Evolutionary conservation across 2,888 invertebrate species (phyloP).

Genomic region (Gandaritis pyraliata): DNA sequence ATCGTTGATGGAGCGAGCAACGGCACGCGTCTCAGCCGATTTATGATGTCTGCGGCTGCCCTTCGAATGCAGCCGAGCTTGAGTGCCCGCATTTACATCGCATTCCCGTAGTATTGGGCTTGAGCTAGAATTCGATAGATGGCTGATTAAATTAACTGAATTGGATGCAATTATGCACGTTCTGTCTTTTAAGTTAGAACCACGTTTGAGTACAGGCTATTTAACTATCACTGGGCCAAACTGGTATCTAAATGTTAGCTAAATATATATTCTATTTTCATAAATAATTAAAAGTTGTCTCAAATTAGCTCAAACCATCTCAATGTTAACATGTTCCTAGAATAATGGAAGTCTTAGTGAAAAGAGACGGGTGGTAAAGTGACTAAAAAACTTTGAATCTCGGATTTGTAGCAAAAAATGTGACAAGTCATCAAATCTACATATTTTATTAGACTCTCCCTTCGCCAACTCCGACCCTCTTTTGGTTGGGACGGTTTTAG

Average conservation of each 20-base stretch:
- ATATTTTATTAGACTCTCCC: conserved; percentile 82
- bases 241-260: too few species aligned
- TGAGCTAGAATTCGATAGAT: conserved; percentile 33
- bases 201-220: too few species aligned
- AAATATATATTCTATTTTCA: too few species aligned
- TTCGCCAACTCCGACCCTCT: conserved; percentile 76
- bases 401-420: conserved; percentile 83
- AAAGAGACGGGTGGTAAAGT: conserved; percentile 59
- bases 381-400: conserved; percentile 80
- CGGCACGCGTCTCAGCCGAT: conserved; percentile 55
- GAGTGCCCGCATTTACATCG: conserved; percentile 53
- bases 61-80: conserved; percentile 53
- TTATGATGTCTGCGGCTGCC: conserved; percentile 62
- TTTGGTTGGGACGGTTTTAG: conserved; percentile 69
- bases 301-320: not conserved
- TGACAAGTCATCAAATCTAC: conserved; percentile 85
- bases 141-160: conserved; percentile 16
- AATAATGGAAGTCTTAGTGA: conserved; percentile 65
- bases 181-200: not conserved
- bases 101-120: conserved; percentile 43
- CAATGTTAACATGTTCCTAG: conserved; percentile 24
- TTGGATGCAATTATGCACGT: conserved; percentile 4
- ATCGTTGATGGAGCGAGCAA: conserved; percentile 59
- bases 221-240: too few species aligned
- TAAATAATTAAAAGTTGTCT: not conserved